Percentiles rank a stretch among this genome's conserved stretches.
phyloP scores from a whole-genome alignment of 2,888 invertebrate genomes.

The Andrena flavipes region DNA sequence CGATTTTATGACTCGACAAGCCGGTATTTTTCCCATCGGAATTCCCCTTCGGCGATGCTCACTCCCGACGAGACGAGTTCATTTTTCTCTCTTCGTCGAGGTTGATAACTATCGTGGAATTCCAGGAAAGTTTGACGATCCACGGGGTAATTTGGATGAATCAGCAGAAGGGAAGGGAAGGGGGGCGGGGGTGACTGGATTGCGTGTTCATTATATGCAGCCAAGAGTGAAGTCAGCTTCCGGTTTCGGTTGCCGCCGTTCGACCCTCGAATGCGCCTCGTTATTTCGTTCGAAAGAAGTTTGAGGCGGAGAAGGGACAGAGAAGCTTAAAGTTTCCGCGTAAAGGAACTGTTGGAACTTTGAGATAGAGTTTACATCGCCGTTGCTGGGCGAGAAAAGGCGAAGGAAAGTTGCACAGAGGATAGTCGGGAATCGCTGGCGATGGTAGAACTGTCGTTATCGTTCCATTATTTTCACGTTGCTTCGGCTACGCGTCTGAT shows the following conservation, averaged over 20 bases:
- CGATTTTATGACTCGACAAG: constrained; percentile 6
- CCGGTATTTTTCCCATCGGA: neutral
- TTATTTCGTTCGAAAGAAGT: constrained; percentile 43
- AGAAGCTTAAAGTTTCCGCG: constrained; percentile 29
- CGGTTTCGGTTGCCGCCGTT: neutral
- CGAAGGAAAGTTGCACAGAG: constrained; percentile 4
- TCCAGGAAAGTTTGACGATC: constrained; percentile 33
- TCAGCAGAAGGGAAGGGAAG: constrained; percentile 33
- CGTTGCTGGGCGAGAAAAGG: neutral
- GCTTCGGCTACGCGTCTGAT: constrained; percentile 1
- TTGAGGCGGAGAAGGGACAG: neutral
- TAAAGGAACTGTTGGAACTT: constrained; percentile 11
- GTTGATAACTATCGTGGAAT: constrained; percentile 51
- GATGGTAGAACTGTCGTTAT: constrained; percentile 31
- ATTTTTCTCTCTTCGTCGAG: constrained; percentile 12
- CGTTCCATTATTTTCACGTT: constrained; percentile 28
- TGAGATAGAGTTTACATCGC: constrained; percentile 21
- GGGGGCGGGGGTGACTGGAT: constrained; percentile 26
- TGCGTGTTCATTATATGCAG: constrained; percentile 33
- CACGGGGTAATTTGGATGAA: constrained; percentile 34
- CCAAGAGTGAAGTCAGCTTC: constrained; percentile 12
- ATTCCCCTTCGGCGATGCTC: neutral
- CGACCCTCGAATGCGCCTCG: constrained; percentile 24
- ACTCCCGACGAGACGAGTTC: constrained; percentile 10
- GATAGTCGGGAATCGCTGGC: neutral